These are phyloP conservation scores for Scyliorhinus canicula DNA, from an alignment of 2,797 vertebrate species.

Conservation along the genomic window DNA sequence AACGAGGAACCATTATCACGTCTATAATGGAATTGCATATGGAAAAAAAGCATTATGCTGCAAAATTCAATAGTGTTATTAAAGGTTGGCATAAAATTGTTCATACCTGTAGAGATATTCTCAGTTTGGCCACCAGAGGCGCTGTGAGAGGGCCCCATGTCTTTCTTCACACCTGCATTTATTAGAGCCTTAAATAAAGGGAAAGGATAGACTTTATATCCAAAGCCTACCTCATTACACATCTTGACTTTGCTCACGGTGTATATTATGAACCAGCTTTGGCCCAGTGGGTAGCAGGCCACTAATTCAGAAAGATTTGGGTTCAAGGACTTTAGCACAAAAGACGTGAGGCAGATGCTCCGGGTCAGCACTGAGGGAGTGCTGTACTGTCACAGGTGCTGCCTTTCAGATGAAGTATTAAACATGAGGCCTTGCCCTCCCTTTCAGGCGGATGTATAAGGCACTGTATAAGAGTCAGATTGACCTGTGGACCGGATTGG, in stretches of 20 bases:
- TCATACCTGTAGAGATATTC: background rate
- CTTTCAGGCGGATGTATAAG: background rate
- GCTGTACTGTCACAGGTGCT: no score
- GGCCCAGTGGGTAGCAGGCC: no score
- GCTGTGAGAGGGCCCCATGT: background rate
- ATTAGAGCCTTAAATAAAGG: background rate
- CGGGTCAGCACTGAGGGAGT: background rate
- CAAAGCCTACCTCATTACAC: background rate
- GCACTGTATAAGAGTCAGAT: no score
- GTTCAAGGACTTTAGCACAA: background rate
- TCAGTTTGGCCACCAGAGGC: background rate
- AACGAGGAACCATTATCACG: no score
- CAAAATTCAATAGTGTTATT: background rate
- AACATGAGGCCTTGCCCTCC: no score
- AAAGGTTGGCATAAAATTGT: background rate
- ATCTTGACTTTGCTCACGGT: background rate
- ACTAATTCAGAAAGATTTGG: background rate
- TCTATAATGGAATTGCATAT: background rate
- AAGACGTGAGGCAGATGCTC: background rate
- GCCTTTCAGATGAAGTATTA: background rate
- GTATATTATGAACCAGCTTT: no score
- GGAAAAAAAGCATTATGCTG: background rate
- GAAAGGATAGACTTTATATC: background rate
- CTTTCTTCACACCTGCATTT: background rate
- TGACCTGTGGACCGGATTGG: no score